Evolutionary conservation across 2,888 invertebrate genomes (phyloP).

Genomic region (Palloptera scutellata): DNA sequence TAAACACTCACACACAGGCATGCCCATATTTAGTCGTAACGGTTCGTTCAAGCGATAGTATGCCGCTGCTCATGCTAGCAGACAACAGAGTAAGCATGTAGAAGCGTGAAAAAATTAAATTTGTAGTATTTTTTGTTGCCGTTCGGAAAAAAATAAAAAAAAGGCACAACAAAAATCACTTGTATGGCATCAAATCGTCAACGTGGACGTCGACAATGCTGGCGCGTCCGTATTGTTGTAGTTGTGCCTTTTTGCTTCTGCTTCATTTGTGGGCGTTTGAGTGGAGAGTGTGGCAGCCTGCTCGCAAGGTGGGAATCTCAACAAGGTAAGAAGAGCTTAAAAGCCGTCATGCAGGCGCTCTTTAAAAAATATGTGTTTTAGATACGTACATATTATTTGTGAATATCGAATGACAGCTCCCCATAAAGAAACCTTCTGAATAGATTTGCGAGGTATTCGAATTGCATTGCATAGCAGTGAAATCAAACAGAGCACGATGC

Average conservation of each 20-base stretch:
- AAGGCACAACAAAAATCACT: conserved; percentile 45
- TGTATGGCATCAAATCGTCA: conserved; percentile 55
- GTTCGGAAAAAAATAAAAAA: conserved; percentile 31
- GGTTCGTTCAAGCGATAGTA: conserved; percentile 8
- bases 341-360: too few species aligned
- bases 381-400: too few species aligned
- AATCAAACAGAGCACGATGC: too few species aligned
- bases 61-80: background rate
- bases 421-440: too few species aligned
- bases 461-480: too few species aligned
- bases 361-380: too few species aligned
- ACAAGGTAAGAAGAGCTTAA: too few species aligned
- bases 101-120: conserved; percentile 19
- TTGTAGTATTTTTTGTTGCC: conserved; percentile 7
- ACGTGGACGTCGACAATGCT: background rate
- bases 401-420: too few species aligned
- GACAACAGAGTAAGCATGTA: background rate
- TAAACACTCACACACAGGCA: conserved; percentile 18
- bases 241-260: background rate
- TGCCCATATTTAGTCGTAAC: background rate
- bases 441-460: too few species aligned
- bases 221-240: background rate
- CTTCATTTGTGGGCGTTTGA: background rate
- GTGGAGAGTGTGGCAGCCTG: too few species aligned
- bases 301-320: too few species aligned